phyloP scores from a whole-genome alignment of 2,113 vertebrate species.

The Mustela lutreola region DNA sequence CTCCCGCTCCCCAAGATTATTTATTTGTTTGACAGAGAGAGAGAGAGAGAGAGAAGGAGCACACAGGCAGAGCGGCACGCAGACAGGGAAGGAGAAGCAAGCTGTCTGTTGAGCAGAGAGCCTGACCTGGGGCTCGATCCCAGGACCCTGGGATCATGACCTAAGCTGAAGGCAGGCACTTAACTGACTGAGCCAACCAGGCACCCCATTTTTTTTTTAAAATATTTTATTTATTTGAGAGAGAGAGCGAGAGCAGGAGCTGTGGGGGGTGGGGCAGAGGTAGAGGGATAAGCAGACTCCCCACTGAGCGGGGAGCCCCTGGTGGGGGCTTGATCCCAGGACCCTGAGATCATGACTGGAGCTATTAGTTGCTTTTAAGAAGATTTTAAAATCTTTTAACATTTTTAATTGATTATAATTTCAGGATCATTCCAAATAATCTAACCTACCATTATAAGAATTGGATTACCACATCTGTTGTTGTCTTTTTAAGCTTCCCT shows the following conservation, averaged over 20 bases:
- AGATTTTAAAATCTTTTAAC: neutral
- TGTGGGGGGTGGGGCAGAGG: too few species aligned
- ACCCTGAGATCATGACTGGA: neutral
- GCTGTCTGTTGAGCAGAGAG: neutral
- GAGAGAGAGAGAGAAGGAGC: neutral
- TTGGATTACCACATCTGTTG: neutral
- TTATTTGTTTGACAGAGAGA: neutral
- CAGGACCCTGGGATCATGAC: neutral
- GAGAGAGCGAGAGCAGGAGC: too few species aligned
- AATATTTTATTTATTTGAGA: too few species aligned
- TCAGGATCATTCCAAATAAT: neutral
- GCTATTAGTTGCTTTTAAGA: slow-evolving; percentile 20
- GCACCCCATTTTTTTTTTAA: neutral
- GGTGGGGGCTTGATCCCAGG: too few species aligned
- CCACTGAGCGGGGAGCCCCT: too few species aligned
- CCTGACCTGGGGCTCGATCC: neutral
- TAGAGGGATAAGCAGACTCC: too few species aligned
- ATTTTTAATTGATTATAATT: slow-evolving; percentile 51
- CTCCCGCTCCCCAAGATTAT: neutral
- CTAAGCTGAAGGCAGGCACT: neutral
- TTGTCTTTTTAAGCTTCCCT: neutral
- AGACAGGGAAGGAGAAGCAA: neutral
- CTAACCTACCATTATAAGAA: neutral
- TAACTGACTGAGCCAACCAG: neutral
- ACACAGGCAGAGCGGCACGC: neutral